Evolutionary conservation across 2,888 invertebrate genomes (phyloP).

Genomic region (Agrypnus murinus): DNA sequence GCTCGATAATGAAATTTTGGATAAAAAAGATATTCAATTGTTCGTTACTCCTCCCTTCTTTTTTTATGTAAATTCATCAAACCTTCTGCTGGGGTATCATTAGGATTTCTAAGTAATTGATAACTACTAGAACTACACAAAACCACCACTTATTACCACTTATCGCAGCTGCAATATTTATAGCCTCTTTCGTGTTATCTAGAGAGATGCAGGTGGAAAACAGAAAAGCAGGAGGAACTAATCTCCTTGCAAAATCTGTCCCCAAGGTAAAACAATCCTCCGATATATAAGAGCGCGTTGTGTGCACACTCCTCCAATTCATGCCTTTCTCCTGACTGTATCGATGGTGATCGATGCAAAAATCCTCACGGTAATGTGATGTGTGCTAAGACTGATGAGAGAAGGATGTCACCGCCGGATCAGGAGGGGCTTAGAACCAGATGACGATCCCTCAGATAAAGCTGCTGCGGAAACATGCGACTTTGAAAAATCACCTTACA

Average conservation of each 20-base stretch:
- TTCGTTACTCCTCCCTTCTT: background rate
- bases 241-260: conserved; percentile 29
- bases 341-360: conserved; percentile 57
- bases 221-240: conserved; percentile 24
- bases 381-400: conserved; percentile 63
- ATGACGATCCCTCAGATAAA: conserved; percentile 63
- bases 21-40: background rate
- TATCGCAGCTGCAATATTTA: too few species aligned
- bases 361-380: conserved; percentile 58
- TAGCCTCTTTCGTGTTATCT: too few species aligned
- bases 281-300: background rate
- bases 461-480: conserved; percentile 62
- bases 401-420: conserved; percentile 67
- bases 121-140: too few species aligned
- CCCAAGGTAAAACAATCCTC: conserved; percentile 34
- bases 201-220: conserved; percentile 45
- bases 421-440: conserved; percentile 61
- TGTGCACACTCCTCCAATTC: background rate
- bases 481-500: conserved; percentile 60
- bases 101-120: too few species aligned
- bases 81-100: too few species aligned
- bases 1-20: background rate
- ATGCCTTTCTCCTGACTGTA: background rate
- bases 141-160: too few species aligned
- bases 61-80: too few species aligned